These are phyloP conservation scores for Actinostola sp. DNA, from an alignment of 92 coral and sea anemone genomes.

Conservation along the genomic window DNA sequence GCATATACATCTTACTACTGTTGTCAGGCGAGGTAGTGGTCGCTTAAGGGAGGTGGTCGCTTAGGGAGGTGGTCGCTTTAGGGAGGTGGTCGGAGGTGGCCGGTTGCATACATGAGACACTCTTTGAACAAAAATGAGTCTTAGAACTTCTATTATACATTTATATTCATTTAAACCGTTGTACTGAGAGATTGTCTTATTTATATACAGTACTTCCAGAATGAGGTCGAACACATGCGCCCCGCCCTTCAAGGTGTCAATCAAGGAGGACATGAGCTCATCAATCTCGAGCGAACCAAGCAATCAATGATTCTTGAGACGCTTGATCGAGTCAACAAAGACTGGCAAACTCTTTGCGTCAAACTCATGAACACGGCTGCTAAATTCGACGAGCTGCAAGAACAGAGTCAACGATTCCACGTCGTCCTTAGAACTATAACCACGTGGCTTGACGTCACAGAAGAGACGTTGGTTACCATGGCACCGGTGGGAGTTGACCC, in stretches of 20 bases:
- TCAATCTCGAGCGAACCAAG: constrained; percentile 83
- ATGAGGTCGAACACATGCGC: constrained; percentile 91
- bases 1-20: not conserved
- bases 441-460: constrained; percentile 85
- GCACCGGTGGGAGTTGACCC: constrained; percentile 95
- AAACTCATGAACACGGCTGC: constrained; percentile 87
- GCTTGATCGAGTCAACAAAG: constrained; percentile 85
- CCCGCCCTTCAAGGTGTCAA: constrained; percentile 93
- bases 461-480: constrained; percentile 78
- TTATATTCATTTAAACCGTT: no score
- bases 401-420: constrained; percentile 85
- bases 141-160: no score
- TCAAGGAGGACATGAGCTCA: constrained; percentile 95
- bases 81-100: no score
- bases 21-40: not conserved
- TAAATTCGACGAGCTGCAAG: constrained; percentile 88
- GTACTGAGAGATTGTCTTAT: constrained; percentile 1
- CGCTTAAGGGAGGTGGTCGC: no score
- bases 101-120: not conserved
- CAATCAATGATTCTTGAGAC: constrained; percentile 89
- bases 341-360: constrained; percentile 95
- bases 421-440: constrained; percentile 73
- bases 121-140: not conserved
- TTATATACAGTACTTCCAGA: constrained; percentile 68
- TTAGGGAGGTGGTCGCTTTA: no score